Evolutionary conservation across 2,888 invertebrate species (phyloP).

Genomic region (Mythimna loreyi): DNA sequence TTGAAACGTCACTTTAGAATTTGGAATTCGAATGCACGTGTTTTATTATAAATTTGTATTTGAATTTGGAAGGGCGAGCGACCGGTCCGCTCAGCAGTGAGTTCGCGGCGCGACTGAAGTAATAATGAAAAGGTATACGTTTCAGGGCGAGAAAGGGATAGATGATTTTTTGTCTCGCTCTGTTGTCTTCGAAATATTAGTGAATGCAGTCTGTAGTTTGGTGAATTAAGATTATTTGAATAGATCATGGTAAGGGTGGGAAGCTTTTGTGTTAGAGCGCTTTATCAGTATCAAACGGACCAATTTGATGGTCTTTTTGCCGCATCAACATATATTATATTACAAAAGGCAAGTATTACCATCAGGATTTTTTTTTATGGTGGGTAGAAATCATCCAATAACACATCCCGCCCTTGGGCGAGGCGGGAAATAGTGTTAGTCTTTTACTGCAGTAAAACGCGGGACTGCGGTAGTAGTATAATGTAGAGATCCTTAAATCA

Average conservation of each 20-base stretch:
- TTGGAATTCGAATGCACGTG: slow-evolving; percentile 64
- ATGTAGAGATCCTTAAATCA: no score
- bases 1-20: slow-evolving; percentile 64
- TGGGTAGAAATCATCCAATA: no score
- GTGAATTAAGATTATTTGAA: slow-evolving; percentile 54
- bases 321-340: background rate
- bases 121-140: slow-evolving; percentile 65
- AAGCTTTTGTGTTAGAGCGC: background rate
- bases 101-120: slow-evolving; percentile 68
- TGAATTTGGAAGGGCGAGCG: slow-evolving; percentile 30
- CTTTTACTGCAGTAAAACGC: no score
- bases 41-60: slow-evolving; percentile 47
- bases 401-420: no score
- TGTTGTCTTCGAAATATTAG: slow-evolving; percentile 58
- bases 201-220: slow-evolving; percentile 63
- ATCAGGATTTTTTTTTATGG: no score
- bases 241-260: slow-evolving; percentile 11
- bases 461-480: no score
- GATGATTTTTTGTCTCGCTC: slow-evolving; percentile 39
- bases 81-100: slow-evolving; percentile 40
- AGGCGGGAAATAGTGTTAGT: no score
- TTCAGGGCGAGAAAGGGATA: slow-evolving; percentile 61
- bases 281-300: background rate
- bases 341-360: no score
- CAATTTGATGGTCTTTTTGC: no score